Conservation (phyloP, 2,113 vertebrate genomes). For the Nansenia antarctica region DNA sequence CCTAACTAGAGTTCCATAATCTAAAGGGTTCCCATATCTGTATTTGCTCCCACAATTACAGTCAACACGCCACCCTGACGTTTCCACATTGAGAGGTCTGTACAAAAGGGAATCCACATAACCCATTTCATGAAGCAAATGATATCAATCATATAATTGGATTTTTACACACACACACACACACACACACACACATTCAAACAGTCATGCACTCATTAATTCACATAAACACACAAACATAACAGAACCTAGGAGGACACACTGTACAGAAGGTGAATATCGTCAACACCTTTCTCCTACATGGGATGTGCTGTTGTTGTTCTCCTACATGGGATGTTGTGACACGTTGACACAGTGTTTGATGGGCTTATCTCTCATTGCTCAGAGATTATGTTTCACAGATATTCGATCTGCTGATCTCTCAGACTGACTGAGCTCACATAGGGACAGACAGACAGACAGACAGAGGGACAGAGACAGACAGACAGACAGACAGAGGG, state of each 20-base stretch:
- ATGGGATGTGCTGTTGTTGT: not conserved
- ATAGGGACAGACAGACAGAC: too few species aligned
- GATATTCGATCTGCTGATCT: conserved; percentile 17
- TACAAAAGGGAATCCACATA: not conserved
- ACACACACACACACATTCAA: conserved; percentile 12
- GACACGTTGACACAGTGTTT: not conserved
- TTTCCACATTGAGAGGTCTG: not conserved
- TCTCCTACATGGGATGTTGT: not conserved
- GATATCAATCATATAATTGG: not conserved
- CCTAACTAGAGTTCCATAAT: too few species aligned
- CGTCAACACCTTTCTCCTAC: not conserved
- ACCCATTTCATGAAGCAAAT: not conserved
- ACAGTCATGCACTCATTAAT: not conserved
- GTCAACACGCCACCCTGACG: not conserved
- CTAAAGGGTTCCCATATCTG: too few species aligned
- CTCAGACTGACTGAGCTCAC: not conserved
- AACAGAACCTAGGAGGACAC: not conserved
- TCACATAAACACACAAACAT: not conserved
- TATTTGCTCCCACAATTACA: not conserved
- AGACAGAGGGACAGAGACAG: too few species aligned
- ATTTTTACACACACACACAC: too few species aligned
- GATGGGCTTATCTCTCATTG: conserved; percentile 15
- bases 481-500: too few species aligned
- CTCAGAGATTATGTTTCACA: conserved; percentile 28
- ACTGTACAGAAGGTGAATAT: not conserved